Evolutionary conservation across 2,113 vertebrate genomes (phyloP), one percentile per base, ranked within the genome.

Genomic region (Pygoscelis adeliae): DNA sequence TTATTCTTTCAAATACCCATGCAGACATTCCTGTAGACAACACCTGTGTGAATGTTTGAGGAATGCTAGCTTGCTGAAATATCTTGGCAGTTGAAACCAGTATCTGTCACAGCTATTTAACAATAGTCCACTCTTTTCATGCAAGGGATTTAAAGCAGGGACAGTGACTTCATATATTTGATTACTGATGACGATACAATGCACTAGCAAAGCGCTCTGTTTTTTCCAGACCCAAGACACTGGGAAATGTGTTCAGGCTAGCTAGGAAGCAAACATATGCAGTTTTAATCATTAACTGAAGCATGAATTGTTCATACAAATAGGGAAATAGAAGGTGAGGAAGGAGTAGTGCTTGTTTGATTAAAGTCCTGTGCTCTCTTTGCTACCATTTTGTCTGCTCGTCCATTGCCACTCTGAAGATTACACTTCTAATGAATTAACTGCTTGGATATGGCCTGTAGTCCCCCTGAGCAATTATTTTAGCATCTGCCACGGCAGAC

Each of bases 391-490:
- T 96, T 95, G 80, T 72, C 61, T 82, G 22, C 52, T 82, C 4
- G 1, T 70, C 86, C 65, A 46, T 49, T 95, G 61, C 77, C 61
- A 76, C 80, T 72, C 81, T 65, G 73, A 90, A 91, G 77, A 94
- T 89, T 91, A 19, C 61, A 58, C 34, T 95, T 74, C 56, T 96
- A 95, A 91, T 84, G 80, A 96, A 91, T 96, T 94, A 97, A 85
- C 89, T 94, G 71, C 69, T 94, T 76, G 53, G 83, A 65, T 95
- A 81, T 91, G 81, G 83, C 81, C 73, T 96, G 65, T 84, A 89
- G 87, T 93, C 69, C 96, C 94, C 96, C 94, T 72, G 78, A 97
- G 93, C 87, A 94, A 96, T 96, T 96, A 95, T 94, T 95, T 95
- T 91, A 96, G 87, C 94, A 95, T 97, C 95, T 97, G 94, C 92